Evolutionary conservation across 2,888 invertebrate genomes (phyloP), one percentile per base, ranked within the genome.

Genomic region (Drosophila fulvimacula): DNA sequence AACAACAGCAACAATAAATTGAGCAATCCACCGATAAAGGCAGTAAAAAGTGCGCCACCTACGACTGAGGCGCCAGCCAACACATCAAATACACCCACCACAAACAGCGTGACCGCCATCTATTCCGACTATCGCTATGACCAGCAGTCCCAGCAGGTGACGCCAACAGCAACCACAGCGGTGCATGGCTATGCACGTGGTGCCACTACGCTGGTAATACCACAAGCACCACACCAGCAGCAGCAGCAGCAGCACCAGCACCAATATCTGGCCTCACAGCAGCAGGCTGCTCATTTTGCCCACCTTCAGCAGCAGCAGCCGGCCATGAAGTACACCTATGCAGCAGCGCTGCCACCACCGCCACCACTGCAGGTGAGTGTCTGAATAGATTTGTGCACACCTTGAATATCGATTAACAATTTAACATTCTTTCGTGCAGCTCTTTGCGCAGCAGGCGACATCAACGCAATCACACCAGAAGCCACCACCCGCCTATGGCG

Each of bases 401-500:
- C 6, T n/a, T 24, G 24, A 1, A 39, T 27, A 15, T 10, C 13
- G 13, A 24, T 13, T 42, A 1, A 3, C 10, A 0, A 41, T 13
- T 66, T 49, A 46, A 27, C 1, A 7, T 7, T 0, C 44, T 32
- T 34, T 39, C 9, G 59, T 59, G 24, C 66, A 92, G 92, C 88
- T 92, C 3, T 92, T 91, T 65, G 83, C 90, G 44, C 91, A 84
- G 79, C 91, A 90, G 74, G 63, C 80, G 58, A 41, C 83, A 62
- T 48, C 86, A 41, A 27, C 76, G 46, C 82, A 70, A 58, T 87
- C 91, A 59, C 92, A 91, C 69, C 90, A 92, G 66, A 92, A 92
- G 80, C 92, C 92, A 75, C 92, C 92, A 69, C 92, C 92, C 62
- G 92, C 92, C 60, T 92, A 92, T 82, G 92, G 92, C 77, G 87